Percentiles rank a stretch among this genome's conserved stretches.
These are phyloP conservation scores for Eutrigla gurnardus DNA, from an alignment of 2,797 vertebrate genomes.

Conservation along the genomic window DNA sequence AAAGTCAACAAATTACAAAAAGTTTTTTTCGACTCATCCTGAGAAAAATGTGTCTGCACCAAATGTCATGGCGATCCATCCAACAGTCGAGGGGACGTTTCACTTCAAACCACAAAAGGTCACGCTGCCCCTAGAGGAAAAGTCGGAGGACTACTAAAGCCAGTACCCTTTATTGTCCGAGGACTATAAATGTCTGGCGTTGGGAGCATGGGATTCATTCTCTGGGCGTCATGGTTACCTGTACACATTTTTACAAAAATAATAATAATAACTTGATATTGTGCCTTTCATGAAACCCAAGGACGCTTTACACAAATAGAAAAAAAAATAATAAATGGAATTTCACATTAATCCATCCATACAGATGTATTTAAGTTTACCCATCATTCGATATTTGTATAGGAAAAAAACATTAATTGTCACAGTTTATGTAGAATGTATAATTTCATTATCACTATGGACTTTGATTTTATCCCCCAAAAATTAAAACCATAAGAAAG, in stretches of 20 bases:
- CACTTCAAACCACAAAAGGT: constrained; percentile 9
- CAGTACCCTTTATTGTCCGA: neutral
- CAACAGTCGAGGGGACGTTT: neutral
- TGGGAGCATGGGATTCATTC: neutral
- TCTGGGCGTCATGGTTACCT: neutral
- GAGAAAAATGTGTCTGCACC: neutral
- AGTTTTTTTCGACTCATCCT: neutral
- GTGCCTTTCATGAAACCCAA: no score
- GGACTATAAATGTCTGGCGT: neutral
- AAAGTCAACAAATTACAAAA: neutral
- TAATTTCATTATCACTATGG: neutral
- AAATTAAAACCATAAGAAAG: neutral
- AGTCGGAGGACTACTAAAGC: neutral
- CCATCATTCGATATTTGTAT: neutral
- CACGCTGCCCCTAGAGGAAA: neutral
- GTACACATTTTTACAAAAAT: no score
- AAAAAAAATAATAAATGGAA: neutral
- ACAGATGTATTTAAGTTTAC: constrained; percentile 3
- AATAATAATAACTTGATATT: no score
- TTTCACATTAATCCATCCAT: neutral
- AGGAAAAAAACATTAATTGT: neutral
- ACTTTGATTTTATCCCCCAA: neutral
- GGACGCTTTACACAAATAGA: no score
- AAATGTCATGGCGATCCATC: constrained; percentile 10
- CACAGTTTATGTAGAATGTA: neutral